These are phyloP conservation scores for Melanargia galathea DNA, from an alignment of 2,888 invertebrate genomes.

Conservation along the genomic window DNA sequence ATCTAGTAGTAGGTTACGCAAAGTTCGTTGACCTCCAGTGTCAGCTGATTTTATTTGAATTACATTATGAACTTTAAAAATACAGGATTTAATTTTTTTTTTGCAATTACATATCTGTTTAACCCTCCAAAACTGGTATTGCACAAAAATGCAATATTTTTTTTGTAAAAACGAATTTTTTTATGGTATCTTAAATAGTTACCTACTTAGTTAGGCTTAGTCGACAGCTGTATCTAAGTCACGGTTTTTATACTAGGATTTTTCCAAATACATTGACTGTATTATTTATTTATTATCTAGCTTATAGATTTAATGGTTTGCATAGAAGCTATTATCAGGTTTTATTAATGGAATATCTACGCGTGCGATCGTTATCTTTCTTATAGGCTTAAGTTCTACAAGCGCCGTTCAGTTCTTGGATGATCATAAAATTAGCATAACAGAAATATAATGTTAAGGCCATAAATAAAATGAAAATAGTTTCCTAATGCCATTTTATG, in stretches of 20 bases:
- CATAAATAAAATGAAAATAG: constrained; percentile 11
- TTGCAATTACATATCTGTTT: too few relatives aligned
- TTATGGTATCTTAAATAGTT: too few relatives aligned
- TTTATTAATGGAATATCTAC: not conserved
- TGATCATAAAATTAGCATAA: constrained; percentile 12
- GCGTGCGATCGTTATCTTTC: constrained; percentile 6
- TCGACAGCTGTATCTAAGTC: not conserved
- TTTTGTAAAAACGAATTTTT: too few relatives aligned
- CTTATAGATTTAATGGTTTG: not conserved
- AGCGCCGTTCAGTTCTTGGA: not conserved
- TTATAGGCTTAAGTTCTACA: not conserved
- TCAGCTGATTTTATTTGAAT: too few relatives aligned
- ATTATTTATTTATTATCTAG: not conserved
- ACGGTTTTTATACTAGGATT: not conserved
- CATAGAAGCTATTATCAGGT: constrained; percentile 9
- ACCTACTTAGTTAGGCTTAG: too few relatives aligned
- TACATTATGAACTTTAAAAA: too few relatives aligned
- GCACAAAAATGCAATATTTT: too few relatives aligned
- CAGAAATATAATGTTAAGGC: constrained; percentile 2
- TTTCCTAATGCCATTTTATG: constrained; percentile 1
- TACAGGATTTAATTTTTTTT: too few relatives aligned
- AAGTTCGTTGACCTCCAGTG: too few relatives aligned
- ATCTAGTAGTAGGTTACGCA: too few relatives aligned
- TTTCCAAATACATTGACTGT: not conserved
- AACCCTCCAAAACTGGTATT: too few relatives aligned